Base-by-base conservation (phyloP, 2,113 vertebrate species). In the Hydrolagus affinis region DNA sequence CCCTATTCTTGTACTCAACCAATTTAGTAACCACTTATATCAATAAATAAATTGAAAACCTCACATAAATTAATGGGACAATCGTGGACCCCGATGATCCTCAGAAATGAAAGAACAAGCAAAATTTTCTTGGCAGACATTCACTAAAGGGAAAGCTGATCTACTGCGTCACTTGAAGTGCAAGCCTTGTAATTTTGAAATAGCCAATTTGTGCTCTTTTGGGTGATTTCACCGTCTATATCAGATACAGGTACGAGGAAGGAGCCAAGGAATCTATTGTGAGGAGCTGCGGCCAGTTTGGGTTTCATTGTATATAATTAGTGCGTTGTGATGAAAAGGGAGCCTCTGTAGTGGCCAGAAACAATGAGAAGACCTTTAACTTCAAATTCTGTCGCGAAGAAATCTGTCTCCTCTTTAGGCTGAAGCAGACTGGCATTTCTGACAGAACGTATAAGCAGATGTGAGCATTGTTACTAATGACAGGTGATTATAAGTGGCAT, bases 401-500 rank as follows among this genome's bases (percentile, higher is more conserved):
- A 91, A 90, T 89, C 91, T 89, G 88, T 90, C 88, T 90, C 86
- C 86, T 91, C 88, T 87, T 87, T 88, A 70, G 90, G 56, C 85
- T 88, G 91, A 88, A 88, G 87, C 89, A 88, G 90, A 89, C 89
- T 92, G 92, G 91, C 89, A 60, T 90, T 93, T 91, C 94, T 95
- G 95, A 96, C 96, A 98, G 96, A 83, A 96, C 94, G 93, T 92
- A 91, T 91, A 95, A 96, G 94, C 96, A 97, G 96, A 97, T 97
- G 96, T 93, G 91, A 89, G 91, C 93, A 66, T 94, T 93, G 93
- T 92, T 91, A 92, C 95, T 97, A 98, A 98, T 97, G 96, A 95
- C 96, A 96, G 95, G 95, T 98, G 96, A 97, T 98, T 97, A 97
- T 95, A 96, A 96, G 95, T 95, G 93, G 94, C 94, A 80, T 90